Percentiles rank a stretch among this genome's conserved stretches.
These are phyloP conservation scores for Camponotus pennsylvanicus DNA, from an alignment of 1,140 invertebrate species.

Conservation along the genomic window DNA sequence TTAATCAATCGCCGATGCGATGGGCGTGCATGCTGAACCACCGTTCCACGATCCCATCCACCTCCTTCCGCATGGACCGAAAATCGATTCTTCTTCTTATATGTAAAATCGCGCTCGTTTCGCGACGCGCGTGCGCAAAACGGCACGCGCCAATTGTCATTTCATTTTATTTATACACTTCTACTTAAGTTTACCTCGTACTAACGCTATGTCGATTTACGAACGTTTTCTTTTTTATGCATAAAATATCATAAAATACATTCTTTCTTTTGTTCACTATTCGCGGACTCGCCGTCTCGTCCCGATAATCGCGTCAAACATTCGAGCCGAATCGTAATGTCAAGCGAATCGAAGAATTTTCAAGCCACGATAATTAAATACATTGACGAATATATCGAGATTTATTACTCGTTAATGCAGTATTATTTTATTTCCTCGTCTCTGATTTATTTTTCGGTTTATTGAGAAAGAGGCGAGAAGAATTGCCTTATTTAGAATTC, in stretches of 20 bases:
- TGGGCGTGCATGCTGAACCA: slow-evolving; percentile 36
- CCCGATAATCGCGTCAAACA: slow-evolving; percentile 28
- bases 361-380: neutral
- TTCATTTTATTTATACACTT: slow-evolving; percentile 74
- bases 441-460: neutral
- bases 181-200: slow-evolving; percentile 74
- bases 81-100: slow-evolving; percentile 47
- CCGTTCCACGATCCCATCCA: slow-evolving; percentile 53
- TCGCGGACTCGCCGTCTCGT: slow-evolving; percentile 76
- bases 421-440: neutral
- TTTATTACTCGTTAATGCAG: neutral
- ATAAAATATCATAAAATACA: slow-evolving; percentile 85
- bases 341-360: slow-evolving; percentile 8
- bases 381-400: neutral
- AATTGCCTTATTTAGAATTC: neutral
- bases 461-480: neutral
- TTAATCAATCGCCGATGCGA: slow-evolving; percentile 48
- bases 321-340: slow-evolving; percentile 1
- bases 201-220: slow-evolving; percentile 74
- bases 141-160: slow-evolving; percentile 44
- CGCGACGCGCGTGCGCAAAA: slow-evolving; percentile 30
- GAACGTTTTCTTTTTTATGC: slow-evolving; percentile 70
- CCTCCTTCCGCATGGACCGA: slow-evolving; percentile 22
- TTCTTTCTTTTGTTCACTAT: slow-evolving; percentile 77
- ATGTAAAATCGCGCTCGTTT: slow-evolving; percentile 47